A percentile compares a stretch with the other conserved stretches of the same genome.
Evolutionary conservation across 2,113 vertebrate genomes (phyloP).

Genomic region (Sus scrofa): T2T-Sscrofa CM000822.6:65690501-65691000

Average conservation of each 20-base stretch:
- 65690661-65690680: not conserved
- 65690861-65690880: not conserved
- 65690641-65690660: not conserved
- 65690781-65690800: slow-evolving; percentile 45
- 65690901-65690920: not conserved
- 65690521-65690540: not conserved
- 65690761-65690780: not conserved
- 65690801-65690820: slow-evolving; percentile 11
- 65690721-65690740: slow-evolving; percentile 19
- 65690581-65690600: not conserved
- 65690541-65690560: not conserved
- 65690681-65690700: not conserved
- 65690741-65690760: slow-evolving; percentile 50
- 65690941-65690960: not conserved
- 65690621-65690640: not conserved
- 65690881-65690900: slow-evolving; percentile 36
- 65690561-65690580: not conserved
- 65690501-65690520: not conserved
- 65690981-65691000: not conserved
- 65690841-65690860: not conserved
- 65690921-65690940: not conserved
- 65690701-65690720: not conserved
- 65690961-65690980: not conserved
- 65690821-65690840: slow-evolving; percentile 17
- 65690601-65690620: not conserved